These are phyloP conservation scores for Meriones unguiculatus DNA, from an alignment of 2,113 vertebrate species.

Conservation along the genomic window DNA sequence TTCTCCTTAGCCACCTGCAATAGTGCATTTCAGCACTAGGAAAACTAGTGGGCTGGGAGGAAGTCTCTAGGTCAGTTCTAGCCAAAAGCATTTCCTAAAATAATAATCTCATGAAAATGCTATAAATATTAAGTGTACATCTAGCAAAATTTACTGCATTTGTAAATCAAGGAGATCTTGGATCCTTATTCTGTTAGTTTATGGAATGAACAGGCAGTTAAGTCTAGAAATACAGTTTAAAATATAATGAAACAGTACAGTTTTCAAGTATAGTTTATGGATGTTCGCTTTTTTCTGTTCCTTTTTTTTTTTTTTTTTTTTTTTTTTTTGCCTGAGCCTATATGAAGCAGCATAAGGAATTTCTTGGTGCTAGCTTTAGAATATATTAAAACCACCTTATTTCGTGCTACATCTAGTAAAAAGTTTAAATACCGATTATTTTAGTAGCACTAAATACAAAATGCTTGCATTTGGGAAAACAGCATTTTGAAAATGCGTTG, in stretches of 20 bases:
- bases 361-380: background rate
- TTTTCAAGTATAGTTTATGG: slow-evolving; percentile 4
- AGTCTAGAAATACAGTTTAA: slow-evolving; percentile 11
- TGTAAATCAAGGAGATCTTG: slow-evolving; percentile 3
- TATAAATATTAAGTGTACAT: background rate
- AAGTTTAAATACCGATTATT: slow-evolving; percentile 23
- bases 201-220: background rate
- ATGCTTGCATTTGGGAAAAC: background rate
- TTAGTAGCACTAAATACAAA: background rate
- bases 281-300: slow-evolving; percentile 13
- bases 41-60: background rate
- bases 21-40: no score
- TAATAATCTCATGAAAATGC: background rate
- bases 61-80: background rate
- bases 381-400: slow-evolving; percentile 15
- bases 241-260: background rate
- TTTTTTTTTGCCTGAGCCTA: background rate
- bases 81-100: slow-evolving; percentile 9
- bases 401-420: background rate
- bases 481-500: slow-evolving; percentile 18
- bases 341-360: background rate
- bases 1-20: background rate
- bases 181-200: slow-evolving; percentile 9
- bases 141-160: background rate
- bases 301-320: background rate